phyloP scores from a whole-genome alignment of 2,797 vertebrate species.

The Moxostoma hubbsi region DNA sequence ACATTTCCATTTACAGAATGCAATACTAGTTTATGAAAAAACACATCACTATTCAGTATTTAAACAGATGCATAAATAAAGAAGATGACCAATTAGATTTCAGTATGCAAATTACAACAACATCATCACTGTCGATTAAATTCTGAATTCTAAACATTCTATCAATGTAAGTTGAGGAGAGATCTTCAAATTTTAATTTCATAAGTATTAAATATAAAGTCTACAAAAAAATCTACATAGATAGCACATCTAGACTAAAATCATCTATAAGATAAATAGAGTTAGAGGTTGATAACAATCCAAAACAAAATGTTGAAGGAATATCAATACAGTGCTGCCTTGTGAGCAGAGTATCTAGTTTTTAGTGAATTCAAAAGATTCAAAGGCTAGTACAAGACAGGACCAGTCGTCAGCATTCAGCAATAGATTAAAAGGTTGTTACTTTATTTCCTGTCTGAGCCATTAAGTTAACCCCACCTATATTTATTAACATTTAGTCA shows the following conservation, averaged over 20 bases:
- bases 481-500: conserved; percentile 38
- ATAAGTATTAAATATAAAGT: too few species aligned
- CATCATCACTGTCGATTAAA: neutral
- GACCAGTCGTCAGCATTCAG: neutral
- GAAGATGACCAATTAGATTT: neutral
- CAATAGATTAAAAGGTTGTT: conserved; percentile 26
- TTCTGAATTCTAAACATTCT: neutral
- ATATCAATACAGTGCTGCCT: neutral
- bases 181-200: too few species aligned
- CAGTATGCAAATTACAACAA: neutral
- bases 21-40: too few species aligned
- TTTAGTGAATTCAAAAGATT: too few species aligned
- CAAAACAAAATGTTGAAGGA: neutral
- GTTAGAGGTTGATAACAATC: too few species aligned
- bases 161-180: too few species aligned
- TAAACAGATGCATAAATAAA: too few species aligned
- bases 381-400: too few species aligned
- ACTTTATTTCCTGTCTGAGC: conserved; percentile 11
- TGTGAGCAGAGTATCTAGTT: neutral
- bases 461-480: conserved; percentile 39
- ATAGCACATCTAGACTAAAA: too few species aligned
- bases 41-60: too few species aligned
- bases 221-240: too few species aligned
- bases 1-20: neutral
- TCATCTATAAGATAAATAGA: too few species aligned